Base-by-base conservation (phyloP, 2,888 invertebrate genomes). In the Drosophila merina region DNA sequence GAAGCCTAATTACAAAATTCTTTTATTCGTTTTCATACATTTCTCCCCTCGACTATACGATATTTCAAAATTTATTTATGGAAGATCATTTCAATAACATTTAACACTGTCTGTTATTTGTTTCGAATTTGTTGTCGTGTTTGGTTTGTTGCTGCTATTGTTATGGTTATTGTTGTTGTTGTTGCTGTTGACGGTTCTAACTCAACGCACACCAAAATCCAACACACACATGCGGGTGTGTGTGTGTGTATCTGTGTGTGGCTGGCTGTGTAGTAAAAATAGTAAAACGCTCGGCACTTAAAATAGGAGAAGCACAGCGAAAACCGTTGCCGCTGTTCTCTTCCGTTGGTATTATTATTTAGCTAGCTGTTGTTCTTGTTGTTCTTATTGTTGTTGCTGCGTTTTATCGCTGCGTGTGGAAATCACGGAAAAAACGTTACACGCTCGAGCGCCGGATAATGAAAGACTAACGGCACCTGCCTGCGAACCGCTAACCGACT, bases 261-360 rank as follows among this genome's bases (percentile, higher is more conserved):
- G 20, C 20, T 59, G n/a, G 52, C 57, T 69, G 50, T 57, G 72
- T 78, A 75, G 79, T 79, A 72, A 79, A 82, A 79, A 77, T 85
- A 75, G 83, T 82, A 74, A 74, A 83, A 56, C 76, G 68, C 78
- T 77, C 76, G 83, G 57, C 83, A 68, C 82, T 79, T 75, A 73
- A 77, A 81, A 85, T 77, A 79, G 82, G 66, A 64, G 74, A 73
- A 72, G 64, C 56, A 52, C 71, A 72, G 67, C 71, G 50, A 71
- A 75, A 64, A 72, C 78, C 64, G 71, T 77, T 67, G 57, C 50
- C 55, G 49, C 40, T 67, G 66, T 66, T 71, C 68, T 58, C 60
- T 67, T 51, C 59, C 57, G 58, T 44, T 64, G 20, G 36, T 76
- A 44, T 47, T 59, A 33, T 57, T 69, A 48, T 40, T 60, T 33